Evolutionary conservation across 2,113 vertebrate species (phyloP), one percentile per base, ranked within the genome.

Genomic region (Ptychochromis oligacanthus): DNA sequence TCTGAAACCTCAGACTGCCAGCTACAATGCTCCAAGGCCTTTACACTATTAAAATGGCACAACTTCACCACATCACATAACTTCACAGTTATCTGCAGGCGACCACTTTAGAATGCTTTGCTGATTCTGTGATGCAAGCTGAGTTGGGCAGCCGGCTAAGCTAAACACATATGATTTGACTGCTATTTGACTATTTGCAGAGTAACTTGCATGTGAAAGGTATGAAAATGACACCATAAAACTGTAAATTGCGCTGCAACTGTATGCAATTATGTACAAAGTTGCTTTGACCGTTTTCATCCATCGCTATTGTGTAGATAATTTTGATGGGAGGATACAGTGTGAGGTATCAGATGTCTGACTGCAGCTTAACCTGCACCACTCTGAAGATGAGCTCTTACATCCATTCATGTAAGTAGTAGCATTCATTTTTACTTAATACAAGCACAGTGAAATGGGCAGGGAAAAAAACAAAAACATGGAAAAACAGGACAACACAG

Each of bases 321-420:
- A 4, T n/a, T 67, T 18, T 15, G 6, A 74, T 31, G 17, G 57
- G 7, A 55, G 4, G 17, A 36, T 36, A 56, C 61, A 77, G 76
- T 49, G 79, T 81, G 40, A 88, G 60, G 62, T 67, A 87, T 85
- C 81, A 67, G 70, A 87, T 17, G n/a, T 78, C 36, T 56, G 59
- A 72, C 64, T 13, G 17, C 26, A 43, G 40, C 56, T 70, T 54
- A 43, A 52, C 46, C 46, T 52, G 67, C 18, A 52, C 46, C 46
- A n/a, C 46, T 72, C 26, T 52, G 67, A 72, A 72, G 67, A 54
- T n/a, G 26, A 54, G 46, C 31, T 8, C 46, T 26, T 54, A 17
- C 20, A 26, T 72, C 26, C 0, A 0, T 54, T 72, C 67, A n/a
- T 46, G 31, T 4, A 72, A 54, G 54, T 12, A n/a, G 46, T 31